Evolutionary conservation across 2,113 vertebrate species (phyloP).

Genomic region (Sula dactylatra): DNA sequence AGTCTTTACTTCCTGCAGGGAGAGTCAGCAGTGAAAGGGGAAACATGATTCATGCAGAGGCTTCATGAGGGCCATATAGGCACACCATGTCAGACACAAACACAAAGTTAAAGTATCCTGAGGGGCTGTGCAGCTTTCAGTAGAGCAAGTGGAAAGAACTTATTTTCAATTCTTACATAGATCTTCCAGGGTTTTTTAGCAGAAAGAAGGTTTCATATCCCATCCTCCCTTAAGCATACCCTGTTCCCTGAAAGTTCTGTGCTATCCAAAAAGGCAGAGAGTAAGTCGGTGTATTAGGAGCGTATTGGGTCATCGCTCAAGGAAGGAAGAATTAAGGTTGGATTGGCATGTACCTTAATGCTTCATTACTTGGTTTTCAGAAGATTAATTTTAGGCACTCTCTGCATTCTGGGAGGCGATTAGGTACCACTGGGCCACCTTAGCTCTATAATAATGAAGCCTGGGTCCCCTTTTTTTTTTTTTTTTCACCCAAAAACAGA

Average conservation of each 20-base stretch:
- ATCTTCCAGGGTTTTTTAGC: neutral
- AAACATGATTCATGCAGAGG: neutral
- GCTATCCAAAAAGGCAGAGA: neutral
- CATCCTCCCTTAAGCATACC: rapidly evolving
- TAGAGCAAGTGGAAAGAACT: neutral
- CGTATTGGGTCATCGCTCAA: conserved; percentile 58
- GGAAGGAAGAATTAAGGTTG: conserved; percentile 43
- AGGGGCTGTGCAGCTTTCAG: neutral
- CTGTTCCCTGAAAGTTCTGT: neutral
- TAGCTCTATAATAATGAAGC: conserved; percentile 8
- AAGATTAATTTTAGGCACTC: conserved; percentile 52
- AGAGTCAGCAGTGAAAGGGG: neutral
- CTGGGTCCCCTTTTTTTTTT: neutral
- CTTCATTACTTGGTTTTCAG: conserved; percentile 59
- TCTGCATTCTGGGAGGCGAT: conserved; percentile 11
- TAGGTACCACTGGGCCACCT: conserved; percentile 10
- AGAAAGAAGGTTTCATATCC: neutral
- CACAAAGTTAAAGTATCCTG: neutral
- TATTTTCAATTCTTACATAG: neutral
- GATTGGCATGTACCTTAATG: conserved; percentile 43
- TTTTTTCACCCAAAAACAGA: neutral
- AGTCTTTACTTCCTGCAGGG: neutral
- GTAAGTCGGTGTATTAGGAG: neutral
- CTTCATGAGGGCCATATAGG: neutral
- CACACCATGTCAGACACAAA: neutral